Conservation (phyloP, 2,797 vertebrate species). For the Lutra lutra region DNA sequence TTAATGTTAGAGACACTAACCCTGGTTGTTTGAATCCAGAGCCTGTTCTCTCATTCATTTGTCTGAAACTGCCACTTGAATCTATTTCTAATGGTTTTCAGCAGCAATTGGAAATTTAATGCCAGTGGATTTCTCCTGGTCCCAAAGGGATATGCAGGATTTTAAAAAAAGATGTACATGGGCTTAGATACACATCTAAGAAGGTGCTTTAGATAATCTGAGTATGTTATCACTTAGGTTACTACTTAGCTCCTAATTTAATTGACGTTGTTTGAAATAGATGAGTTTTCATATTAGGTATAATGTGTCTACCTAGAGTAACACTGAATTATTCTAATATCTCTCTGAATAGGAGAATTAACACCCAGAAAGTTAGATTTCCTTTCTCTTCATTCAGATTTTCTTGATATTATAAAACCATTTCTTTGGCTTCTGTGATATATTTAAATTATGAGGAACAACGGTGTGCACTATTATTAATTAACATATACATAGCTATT, state of each 20-base stretch:
- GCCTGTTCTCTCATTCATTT: neutral
- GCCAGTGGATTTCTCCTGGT: neutral
- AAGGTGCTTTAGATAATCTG: conserved; percentile 10
- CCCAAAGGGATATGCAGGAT: neutral
- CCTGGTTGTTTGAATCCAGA: neutral
- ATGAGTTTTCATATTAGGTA: conserved; percentile 41
- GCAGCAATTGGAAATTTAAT: neutral
- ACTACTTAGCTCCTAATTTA: conserved; percentile 48
- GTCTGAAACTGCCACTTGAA: neutral
- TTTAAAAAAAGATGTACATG: neutral
- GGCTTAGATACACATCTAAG: neutral
- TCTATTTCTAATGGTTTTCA: conserved; percentile 23
- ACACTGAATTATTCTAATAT: conserved; percentile 53
- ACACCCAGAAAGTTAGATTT: neutral
- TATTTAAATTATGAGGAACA: conserved; percentile 61
- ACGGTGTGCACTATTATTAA: conserved; percentile 40
- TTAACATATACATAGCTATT: neutral
- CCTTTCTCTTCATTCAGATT: neutral
- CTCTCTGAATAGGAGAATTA: conserved; percentile 30
- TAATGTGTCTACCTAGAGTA: neutral
- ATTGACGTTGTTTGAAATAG: neutral
- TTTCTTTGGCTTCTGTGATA: conserved; percentile 1
- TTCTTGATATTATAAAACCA: neutral
- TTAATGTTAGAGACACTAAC: neutral
- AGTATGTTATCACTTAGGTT: neutral